phyloP scores from a whole-genome alignment of 2,113 vertebrate species.

The Strix uralensis region DNA sequence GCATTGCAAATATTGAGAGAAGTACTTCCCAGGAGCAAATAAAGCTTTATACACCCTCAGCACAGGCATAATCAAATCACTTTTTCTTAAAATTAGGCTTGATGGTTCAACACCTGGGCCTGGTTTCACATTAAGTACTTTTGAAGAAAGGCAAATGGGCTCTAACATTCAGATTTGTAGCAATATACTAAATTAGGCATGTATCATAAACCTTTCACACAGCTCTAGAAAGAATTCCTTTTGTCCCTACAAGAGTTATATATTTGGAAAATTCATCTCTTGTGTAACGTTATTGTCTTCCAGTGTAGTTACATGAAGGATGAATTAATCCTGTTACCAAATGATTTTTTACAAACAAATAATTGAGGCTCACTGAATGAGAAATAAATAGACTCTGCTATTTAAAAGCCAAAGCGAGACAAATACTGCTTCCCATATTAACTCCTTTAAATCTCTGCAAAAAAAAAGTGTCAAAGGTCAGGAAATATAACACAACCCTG shows the following conservation, averaged over 20 bases:
- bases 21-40: neutral
- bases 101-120: neutral
- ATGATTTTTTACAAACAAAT: conserved; percentile 58
- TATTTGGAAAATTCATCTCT: conserved; percentile 56
- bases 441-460: conserved; percentile 41
- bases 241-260: conserved; percentile 64
- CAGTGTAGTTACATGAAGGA: conserved; percentile 48
- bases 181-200: neutral
- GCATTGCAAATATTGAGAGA: neutral
- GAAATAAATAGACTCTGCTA: conserved; percentile 43
- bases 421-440: conserved; percentile 59
- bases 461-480: conserved; percentile 30
- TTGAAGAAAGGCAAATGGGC: neutral
- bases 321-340: conserved; percentile 54
- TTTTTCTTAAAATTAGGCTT: neutral
- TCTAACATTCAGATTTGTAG: conserved; percentile 11
- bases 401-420: conserved; percentile 54
- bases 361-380: conserved; percentile 40
- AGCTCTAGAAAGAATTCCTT: conserved; percentile 47
- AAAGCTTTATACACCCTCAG: neutral
- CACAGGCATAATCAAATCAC: neutral
- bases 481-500: conserved; percentile 43
- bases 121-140: neutral
- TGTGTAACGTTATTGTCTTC: conserved; percentile 61
- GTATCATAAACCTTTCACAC: conserved; percentile 33